phyloP scores from a whole-genome alignment of 1,140 invertebrate genomes.

The Cotesia vestalis region DNA sequence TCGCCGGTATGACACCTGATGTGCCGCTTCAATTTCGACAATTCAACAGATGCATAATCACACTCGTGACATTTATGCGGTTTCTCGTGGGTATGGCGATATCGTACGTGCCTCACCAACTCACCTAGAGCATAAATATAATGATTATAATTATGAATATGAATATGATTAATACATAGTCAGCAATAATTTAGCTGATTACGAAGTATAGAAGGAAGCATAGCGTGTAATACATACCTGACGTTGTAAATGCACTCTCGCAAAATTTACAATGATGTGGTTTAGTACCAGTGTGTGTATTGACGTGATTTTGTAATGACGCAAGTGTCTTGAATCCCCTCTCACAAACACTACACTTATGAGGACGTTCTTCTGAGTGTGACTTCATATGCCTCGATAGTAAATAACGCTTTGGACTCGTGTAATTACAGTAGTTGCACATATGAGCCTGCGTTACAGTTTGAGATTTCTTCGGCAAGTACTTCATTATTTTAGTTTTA shows the following conservation, averaged over 20 bases:
- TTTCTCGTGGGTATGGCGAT: conserved; percentile 94
- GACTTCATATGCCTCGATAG: conserved; percentile 94
- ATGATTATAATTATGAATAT: no score
- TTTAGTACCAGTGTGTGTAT: conserved; percentile 95
- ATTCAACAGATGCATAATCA: conserved; percentile 93
- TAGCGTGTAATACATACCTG: conserved; percentile 68
- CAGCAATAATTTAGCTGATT: no score
- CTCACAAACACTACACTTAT: conserved; percentile 94
- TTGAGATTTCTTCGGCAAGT: conserved; percentile 76
- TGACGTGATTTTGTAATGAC: conserved; percentile 94
- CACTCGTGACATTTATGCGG: conserved; percentile 95
- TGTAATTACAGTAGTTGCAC: conserved; percentile 92
- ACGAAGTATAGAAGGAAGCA: background rate
- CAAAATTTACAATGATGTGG: conserved; percentile 95
- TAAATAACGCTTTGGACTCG: conserved; percentile 87
- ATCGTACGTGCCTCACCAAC: conserved; percentile 90
- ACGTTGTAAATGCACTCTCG: conserved; percentile 93
- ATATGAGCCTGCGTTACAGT: conserved; percentile 77
- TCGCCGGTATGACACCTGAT: conserved; percentile 93
- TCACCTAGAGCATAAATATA: conserved; percentile 73
- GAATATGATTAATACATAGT: no score
- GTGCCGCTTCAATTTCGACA: conserved; percentile 92
- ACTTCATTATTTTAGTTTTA: conserved; percentile 74
- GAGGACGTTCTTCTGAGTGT: conserved; percentile 93
- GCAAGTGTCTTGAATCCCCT: conserved; percentile 94